Conservation (phyloP, 2,113 vertebrate species). For the Sphyrna mokarran region DNA sequence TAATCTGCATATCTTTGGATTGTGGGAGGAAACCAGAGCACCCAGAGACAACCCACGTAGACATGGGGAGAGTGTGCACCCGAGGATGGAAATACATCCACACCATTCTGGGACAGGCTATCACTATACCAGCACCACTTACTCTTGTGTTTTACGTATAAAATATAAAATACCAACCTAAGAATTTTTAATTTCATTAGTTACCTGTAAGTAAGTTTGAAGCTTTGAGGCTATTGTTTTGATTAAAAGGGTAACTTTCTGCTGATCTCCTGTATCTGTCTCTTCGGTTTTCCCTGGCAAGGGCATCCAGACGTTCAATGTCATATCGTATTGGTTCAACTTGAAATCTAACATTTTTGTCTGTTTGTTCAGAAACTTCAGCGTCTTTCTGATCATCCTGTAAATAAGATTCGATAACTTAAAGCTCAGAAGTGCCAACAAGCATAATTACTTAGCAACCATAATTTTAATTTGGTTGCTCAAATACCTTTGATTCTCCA, state of each 20-base stretch:
- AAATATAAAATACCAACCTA: not conserved
- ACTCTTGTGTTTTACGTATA: not conserved
- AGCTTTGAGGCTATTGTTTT: not conserved
- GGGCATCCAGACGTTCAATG: not conserved
- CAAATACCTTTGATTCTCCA: not conserved
- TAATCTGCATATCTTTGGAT: too few relatives aligned
- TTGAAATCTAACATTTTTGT: constrained; percentile 21
- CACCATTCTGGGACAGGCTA: not conserved
- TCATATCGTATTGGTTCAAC: not conserved
- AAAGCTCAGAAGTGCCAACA: not conserved
- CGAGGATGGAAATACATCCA: too few relatives aligned
- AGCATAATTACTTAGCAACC: not conserved
- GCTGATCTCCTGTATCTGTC: too few relatives aligned
- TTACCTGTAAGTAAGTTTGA: not conserved
- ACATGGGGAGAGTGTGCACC: too few relatives aligned
- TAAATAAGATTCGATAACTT: not conserved
- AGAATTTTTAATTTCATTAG: not conserved
- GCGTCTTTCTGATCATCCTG: constrained; percentile 11
- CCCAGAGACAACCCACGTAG: too few relatives aligned
- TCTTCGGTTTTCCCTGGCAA: not conserved
- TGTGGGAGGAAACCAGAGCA: too few relatives aligned
- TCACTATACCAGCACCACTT: not conserved
- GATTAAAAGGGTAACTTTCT: not conserved
- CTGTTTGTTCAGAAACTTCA: not conserved
- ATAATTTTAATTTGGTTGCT: not conserved